Conservation (phyloP, 1,140 invertebrate species). For the Drosophila subpulchrella region DNA sequence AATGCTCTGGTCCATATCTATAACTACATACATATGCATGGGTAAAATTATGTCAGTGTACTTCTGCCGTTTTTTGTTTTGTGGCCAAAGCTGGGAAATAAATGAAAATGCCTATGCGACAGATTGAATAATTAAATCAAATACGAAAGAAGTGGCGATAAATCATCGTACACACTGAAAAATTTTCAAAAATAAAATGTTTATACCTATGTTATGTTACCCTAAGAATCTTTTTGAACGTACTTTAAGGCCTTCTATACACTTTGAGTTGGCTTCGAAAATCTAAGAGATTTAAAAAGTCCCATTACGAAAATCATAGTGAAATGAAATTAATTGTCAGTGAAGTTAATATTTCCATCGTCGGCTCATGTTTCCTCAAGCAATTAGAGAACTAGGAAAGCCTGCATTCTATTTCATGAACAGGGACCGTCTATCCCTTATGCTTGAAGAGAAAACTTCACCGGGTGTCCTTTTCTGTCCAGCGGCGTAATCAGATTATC, state of each 20-base stretch:
- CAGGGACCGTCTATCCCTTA: not conserved
- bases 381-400: constrained; percentile 5
- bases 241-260: no score
- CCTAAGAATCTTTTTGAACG: no score
- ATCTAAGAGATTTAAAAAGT: no score
- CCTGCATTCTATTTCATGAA: not conserved
- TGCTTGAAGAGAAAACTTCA: not conserved
- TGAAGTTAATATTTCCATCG: no score
- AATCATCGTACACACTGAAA: not conserved
- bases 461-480: not conserved
- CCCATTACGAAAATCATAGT: not conserved
- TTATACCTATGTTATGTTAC: no score
- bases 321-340: not conserved
- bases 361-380: not conserved
- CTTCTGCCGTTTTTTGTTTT: not conserved
- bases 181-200: not conserved
- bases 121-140: constrained; percentile 35
- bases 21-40: no score
- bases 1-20: no score
- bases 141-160: not conserved
- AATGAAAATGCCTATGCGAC: constrained; percentile 24
- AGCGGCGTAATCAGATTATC: constrained; percentile 28
- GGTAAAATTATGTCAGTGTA: not conserved
- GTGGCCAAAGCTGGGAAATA: constrained; percentile 9
- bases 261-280: no score